Percentiles rank a stretch among this genome's conserved stretches.
Conservation (phyloP, 2,797 vertebrate species). For the Dryobates pubescens region DNA sequence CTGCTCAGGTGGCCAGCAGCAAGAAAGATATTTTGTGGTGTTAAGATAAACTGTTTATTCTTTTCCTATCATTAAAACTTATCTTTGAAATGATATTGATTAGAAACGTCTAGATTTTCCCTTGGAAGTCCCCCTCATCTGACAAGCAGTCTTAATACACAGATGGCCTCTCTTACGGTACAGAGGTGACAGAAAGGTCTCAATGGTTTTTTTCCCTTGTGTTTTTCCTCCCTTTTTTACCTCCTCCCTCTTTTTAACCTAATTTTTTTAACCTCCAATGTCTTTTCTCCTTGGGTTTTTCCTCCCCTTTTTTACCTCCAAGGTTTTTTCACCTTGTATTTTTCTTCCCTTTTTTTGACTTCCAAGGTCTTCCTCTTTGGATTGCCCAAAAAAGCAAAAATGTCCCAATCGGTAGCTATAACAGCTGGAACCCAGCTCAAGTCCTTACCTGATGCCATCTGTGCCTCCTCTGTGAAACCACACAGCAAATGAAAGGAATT, state of each 20-base stretch:
- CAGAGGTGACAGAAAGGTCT: not conserved
- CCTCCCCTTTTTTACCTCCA: accelerated
- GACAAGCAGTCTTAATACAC: not conserved
- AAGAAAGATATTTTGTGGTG: not conserved
- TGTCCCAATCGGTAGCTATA: not conserved
- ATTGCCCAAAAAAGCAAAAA: not conserved
- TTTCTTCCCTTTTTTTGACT: not conserved
- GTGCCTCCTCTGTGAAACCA: not conserved
- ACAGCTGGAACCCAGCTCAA: too few species aligned
- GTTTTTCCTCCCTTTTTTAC: not conserved
- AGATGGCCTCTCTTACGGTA: not conserved
- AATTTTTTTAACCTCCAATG: too few species aligned
- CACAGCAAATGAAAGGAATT: not conserved
- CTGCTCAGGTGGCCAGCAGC: not conserved
- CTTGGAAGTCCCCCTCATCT: not conserved
- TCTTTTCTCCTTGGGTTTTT: not conserved
- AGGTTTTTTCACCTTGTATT: not conserved
- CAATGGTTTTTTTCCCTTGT: accelerated
- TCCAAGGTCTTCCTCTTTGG: not conserved
- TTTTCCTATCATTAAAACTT: not conserved
- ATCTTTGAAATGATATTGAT: not conserved
- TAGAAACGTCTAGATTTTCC: not conserved
- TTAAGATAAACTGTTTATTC: not conserved
- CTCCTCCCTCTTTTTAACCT: not conserved
- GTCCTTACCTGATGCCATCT: too few species aligned